phyloP scores from a whole-genome alignment of 2,888 invertebrate genomes.

The Trichacis sp. region DNA sequence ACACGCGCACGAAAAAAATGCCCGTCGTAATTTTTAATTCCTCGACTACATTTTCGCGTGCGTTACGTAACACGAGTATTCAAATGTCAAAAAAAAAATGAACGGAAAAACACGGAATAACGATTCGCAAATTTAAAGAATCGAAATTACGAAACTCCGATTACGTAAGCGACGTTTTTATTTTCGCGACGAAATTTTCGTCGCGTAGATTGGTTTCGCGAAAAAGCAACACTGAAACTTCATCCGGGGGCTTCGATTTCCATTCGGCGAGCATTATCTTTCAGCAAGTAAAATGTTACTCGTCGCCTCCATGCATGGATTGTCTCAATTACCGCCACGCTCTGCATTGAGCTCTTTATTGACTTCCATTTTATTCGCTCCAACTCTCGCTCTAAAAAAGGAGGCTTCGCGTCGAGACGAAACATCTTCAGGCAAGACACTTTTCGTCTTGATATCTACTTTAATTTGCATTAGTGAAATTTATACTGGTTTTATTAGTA shows the following conservation, averaged over 20 bases:
- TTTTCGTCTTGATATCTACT: too few relatives aligned
- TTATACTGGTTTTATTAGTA: too few relatives aligned
- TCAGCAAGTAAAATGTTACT: constrained; percentile 37
- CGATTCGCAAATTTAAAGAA: too few relatives aligned
- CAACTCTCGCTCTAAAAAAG: not conserved
- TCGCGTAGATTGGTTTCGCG: too few relatives aligned
- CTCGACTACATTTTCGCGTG: constrained; percentile 12
- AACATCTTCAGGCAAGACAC: too few relatives aligned
- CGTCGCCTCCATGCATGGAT: constrained; percentile 39
- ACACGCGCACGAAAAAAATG: constrained; percentile 18
- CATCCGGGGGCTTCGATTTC: constrained; percentile 29
- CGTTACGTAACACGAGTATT: too few relatives aligned
- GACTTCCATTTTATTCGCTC: constrained; percentile 22
- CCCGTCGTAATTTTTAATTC: constrained; percentile 19
- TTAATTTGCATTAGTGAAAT: too few relatives aligned
- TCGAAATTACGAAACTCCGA: too few relatives aligned
- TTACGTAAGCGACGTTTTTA: too few relatives aligned
- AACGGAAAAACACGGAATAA: constrained; percentile 1
- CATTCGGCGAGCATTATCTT: constrained; percentile 35
- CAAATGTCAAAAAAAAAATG: not conserved
- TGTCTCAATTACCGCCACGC: constrained; percentile 38
- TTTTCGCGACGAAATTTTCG: too few relatives aligned
- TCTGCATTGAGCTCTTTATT: constrained; percentile 31
- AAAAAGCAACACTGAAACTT: constrained; percentile 18
- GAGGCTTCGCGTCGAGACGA: too few relatives aligned